Evolutionary conservation across 37 sponge, comb jelly and placozoan species (phyloP), one percentile per base, ranked within the genome.

Genomic region (Chondrilla cf. caribensis): DNA sequence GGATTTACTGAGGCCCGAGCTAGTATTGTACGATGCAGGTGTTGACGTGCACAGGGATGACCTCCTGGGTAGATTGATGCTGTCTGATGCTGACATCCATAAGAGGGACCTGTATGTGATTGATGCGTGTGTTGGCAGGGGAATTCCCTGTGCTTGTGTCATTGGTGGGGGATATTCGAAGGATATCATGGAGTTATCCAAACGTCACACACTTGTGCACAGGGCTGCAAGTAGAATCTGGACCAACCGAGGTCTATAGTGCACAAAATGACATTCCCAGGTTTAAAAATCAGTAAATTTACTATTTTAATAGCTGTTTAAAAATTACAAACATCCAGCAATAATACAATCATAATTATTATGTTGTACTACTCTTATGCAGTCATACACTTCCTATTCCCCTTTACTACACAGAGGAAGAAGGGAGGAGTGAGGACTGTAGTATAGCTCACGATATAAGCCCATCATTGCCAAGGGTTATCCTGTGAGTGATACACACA

Each of bases 21-120:
- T 80, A 25, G 81, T 80, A 11, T 59, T 80, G 62, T 80, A 80
- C 60, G 81, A 80, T 80, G 81, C 81, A 3, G 81, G 81, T 3
- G 81, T 80, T 2, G 81, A 80, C 6, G 62, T 60, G 31, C 81
- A 80, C 25, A 60, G 21, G 37, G 62, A 25, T 60, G 81, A 80
- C 25, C 3, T 58, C 41, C 41, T 80, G 8, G 81, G 81, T 11
- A 80, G 6, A 33, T 38, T 80, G 39, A 60, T 3, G 33, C 62
- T 80, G 21, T 57, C 81, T 33, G 81, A 80, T 59, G 26, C 55
- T 0, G 60, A 59, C 24, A 22, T 80, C 14, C 6, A 44, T 22
- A 14, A 33, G 17, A 29, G 81, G 39, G 62, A 80, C 21, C n/a
- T 19, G 24, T 80, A 60, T 80, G 81, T 80, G 3, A n/a, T 80